These are phyloP conservation scores for Eristalinus aeneus DNA, from an alignment of 2,888 invertebrate species.

Conservation along the genomic window DNA sequence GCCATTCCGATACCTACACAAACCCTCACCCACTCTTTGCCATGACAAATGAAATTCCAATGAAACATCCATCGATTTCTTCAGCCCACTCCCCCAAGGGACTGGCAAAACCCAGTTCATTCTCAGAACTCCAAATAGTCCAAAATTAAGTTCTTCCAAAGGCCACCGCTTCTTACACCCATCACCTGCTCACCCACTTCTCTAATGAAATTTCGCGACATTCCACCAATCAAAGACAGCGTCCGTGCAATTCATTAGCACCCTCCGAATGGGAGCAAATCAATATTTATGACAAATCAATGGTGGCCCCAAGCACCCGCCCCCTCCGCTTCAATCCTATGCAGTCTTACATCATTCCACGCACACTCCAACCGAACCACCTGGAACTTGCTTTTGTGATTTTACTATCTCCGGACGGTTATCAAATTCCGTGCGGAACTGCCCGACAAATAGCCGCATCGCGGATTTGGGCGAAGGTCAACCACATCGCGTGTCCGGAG, in stretches of 20 bases:
- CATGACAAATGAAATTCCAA: background rate
- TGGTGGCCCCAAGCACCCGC: background rate
- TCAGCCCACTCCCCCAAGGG: too few relatives aligned
- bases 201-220: slow-evolving; percentile 53
- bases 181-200: slow-evolving; percentile 14
- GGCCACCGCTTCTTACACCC: background rate
- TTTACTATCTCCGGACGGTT: slow-evolving; percentile 52
- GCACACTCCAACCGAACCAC: slow-evolving; percentile 42
- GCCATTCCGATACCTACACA: too few relatives aligned
- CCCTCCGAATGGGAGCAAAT: slow-evolving; percentile 38
- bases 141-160: background rate
- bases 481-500: slow-evolving; percentile 45
- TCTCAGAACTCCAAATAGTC: background rate
- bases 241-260: slow-evolving; percentile 38
- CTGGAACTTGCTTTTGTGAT: slow-evolving; percentile 44
- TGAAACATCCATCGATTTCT: too few relatives aligned
- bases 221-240: slow-evolving; percentile 8
- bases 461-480: slow-evolving; percentile 60
- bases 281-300: slow-evolving; percentile 63
- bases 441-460: slow-evolving; percentile 60
- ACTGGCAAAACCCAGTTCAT: background rate
- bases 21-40: too few relatives aligned
- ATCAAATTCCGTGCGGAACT: slow-evolving; percentile 57
- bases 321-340: background rate
- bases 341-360: slow-evolving; percentile 46